Conservation (phyloP, 2,113 vertebrate species). For the Chaenogobius annularis region DNA sequence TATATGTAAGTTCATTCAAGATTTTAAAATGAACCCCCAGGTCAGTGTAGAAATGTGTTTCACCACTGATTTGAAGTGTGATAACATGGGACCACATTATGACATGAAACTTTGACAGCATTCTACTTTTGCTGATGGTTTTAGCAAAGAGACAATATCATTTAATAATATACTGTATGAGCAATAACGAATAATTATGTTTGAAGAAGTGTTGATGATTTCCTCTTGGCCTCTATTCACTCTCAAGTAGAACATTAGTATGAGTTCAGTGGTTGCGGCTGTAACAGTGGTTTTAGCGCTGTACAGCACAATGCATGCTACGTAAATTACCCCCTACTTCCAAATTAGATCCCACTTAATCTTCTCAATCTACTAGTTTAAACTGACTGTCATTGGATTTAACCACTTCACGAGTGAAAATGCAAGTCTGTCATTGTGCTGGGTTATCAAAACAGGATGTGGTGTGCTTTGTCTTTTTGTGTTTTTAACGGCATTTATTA, state of each 20-base stretch:
- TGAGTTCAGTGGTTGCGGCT: slow-evolving; percentile 44
- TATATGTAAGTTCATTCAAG: neutral
- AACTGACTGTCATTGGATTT: slow-evolving; percentile 30
- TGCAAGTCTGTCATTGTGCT: slow-evolving; percentile 16
- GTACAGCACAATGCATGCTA: slow-evolving; percentile 3
- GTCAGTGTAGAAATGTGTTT: no score
- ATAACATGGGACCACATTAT: no score
- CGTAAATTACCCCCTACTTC: slow-evolving; percentile 22
- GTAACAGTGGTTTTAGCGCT: slow-evolving; percentile 36
- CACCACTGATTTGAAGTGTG: no score
- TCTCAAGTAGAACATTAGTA: neutral
- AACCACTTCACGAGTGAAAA: slow-evolving; percentile 60
- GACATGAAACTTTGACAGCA: no score
- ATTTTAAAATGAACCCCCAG: neutral
- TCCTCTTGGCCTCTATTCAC: neutral
- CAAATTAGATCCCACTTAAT: slow-evolving; percentile 44
- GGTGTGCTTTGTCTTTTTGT: slow-evolving; percentile 55
- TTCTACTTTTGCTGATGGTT: no score
- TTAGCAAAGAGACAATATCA: no score
- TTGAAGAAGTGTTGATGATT: neutral
- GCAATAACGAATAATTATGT: neutral
- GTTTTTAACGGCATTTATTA: slow-evolving; percentile 46
- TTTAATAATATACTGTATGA: no score
- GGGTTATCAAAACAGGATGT: slow-evolving; percentile 74
- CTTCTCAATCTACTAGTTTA: slow-evolving; percentile 33